Evolutionary conservation across 2,888 invertebrate genomes (phyloP).

Genomic region (Troides oblongomaculatus): DNA sequence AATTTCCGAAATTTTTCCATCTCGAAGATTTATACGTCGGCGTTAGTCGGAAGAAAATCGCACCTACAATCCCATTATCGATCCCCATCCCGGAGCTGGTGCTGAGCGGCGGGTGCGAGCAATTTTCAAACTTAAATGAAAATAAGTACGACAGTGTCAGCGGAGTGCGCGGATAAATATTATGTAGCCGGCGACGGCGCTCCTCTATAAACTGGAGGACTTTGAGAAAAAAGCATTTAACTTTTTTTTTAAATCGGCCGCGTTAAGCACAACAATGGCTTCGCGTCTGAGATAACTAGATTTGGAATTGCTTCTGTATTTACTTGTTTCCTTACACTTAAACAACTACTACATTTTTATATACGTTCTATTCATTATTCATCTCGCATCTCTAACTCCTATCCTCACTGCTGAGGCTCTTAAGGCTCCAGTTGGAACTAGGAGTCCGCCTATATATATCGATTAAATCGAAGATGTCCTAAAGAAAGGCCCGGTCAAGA

Average conservation of each 20-base stretch:
- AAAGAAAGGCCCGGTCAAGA: too few relatives aligned
- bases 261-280: too few relatives aligned
- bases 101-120: constrained; percentile 62
- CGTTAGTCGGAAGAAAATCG: constrained; percentile 69
- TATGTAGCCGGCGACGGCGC: constrained; percentile 1
- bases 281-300: too few relatives aligned
- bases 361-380: too few relatives aligned
- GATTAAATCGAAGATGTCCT: too few relatives aligned
- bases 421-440: too few relatives aligned
- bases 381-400: too few relatives aligned
- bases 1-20: constrained; percentile 78
- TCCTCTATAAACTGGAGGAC: background rate
- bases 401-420: too few relatives aligned
- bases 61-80: constrained; percentile 77
- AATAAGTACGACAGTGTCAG: constrained; percentile 60
- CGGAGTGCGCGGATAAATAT: constrained; percentile 15
- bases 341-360: too few relatives aligned
- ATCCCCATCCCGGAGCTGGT: constrained; percentile 77
- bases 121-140: constrained; percentile 79
- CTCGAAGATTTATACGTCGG: constrained; percentile 68
- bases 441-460: too few relatives aligned
- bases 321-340: too few relatives aligned
- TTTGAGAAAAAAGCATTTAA: background rate
- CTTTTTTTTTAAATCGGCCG: background rate
- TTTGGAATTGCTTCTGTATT: too few relatives aligned